phyloP scores from a whole-genome alignment of 1,140 invertebrate species.

The Camponotus pennsylvanicus region DNA sequence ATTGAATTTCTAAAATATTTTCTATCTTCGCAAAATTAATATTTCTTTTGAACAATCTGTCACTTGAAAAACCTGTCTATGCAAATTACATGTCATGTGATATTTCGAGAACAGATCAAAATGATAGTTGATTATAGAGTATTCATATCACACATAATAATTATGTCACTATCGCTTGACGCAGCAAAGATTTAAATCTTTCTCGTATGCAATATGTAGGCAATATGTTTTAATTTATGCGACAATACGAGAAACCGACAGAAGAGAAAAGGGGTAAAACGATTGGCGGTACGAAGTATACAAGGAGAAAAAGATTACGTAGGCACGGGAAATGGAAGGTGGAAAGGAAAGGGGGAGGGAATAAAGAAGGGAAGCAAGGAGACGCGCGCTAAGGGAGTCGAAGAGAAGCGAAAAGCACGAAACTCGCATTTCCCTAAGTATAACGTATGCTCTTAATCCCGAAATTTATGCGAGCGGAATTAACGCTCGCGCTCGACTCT shows the following conservation, averaged over 20 bases:
- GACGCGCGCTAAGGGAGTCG: conserved; percentile 27
- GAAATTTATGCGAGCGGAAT: conserved; percentile 82
- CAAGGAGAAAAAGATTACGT: conserved; percentile 22
- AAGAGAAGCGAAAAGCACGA: conserved; percentile 73
- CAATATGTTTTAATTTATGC: conserved; percentile 42
- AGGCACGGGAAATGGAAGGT: background rate
- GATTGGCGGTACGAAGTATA: conserved; percentile 4
- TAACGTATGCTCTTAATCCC: conserved; percentile 83
- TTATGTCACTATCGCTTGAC: conserved; percentile 18
- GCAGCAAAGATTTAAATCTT: background rate
- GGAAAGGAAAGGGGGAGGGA: background rate
- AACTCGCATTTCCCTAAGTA: conserved; percentile 82
- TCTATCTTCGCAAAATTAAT: background rate
- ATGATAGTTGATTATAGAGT: conserved; percentile 8
- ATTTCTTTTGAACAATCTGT: background rate
- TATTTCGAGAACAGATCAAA: conserved; percentile 1
- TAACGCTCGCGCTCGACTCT: conserved; percentile 73
- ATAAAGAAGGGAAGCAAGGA: conserved; percentile 7
- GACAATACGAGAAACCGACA: conserved; percentile 2
- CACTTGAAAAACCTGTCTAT: background rate
- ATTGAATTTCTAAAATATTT: too few species aligned
- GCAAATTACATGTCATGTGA: background rate
- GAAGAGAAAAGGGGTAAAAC: conserved; percentile 53
- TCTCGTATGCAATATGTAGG: background rate
- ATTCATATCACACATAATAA: conserved; percentile 17